phyloP scores from a whole-genome alignment of 2,888 invertebrate species.

The Coenonympha arcania region DNA sequence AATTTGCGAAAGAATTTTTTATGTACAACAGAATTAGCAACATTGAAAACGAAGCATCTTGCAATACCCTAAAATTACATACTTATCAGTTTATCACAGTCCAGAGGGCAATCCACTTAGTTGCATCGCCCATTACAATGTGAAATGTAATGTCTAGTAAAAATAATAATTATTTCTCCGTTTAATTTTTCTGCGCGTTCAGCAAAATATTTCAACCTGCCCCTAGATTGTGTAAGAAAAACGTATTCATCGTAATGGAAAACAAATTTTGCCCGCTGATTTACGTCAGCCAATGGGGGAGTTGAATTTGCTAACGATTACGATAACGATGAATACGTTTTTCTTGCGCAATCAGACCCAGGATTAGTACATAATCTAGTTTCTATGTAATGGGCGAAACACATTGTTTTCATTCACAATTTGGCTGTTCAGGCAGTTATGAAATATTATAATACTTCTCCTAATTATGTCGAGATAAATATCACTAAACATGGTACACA shows the following conservation, averaged over 20 bases:
- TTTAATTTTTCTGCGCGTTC: no score
- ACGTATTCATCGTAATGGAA: no score
- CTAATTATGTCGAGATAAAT: constrained; percentile 7
- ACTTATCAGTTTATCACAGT: constrained; percentile 9
- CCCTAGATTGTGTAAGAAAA: no score
- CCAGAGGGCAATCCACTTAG: background rate
- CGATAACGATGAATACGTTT: no score
- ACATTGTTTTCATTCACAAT: constrained; percentile 11
- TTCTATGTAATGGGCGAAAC: background rate
- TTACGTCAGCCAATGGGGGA: no score
- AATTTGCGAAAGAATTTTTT: background rate
- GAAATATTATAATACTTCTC: background rate
- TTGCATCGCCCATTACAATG: background rate
- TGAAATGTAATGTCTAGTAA: no score
- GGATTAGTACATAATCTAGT: no score
- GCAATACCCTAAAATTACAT: background rate
- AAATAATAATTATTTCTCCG: no score
- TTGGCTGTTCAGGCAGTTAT: constrained; percentile 21
- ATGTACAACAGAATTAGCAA: background rate
- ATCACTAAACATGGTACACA: constrained; percentile 1
- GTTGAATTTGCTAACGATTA: no score
- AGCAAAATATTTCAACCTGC: no score
- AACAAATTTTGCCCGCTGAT: no score
- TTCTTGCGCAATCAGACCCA: no score
- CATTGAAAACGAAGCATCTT: background rate